Evolutionary conservation across 2,888 invertebrate species (phyloP), one percentile per base, ranked within the genome.

Genomic region (Baronia brevicornis): DNA sequence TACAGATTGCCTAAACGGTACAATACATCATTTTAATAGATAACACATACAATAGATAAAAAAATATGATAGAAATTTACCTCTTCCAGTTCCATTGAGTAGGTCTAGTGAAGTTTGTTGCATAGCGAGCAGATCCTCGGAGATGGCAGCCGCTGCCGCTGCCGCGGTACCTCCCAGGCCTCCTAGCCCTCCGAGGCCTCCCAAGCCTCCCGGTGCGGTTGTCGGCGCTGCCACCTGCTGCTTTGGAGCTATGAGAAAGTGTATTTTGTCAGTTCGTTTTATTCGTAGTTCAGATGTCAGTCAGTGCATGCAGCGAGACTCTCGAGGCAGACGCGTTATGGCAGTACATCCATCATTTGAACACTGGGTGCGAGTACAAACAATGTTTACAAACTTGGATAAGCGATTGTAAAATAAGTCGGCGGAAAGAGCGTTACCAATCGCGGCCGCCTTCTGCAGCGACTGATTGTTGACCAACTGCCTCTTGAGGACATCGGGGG

Each of bases 91-190:
- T 0, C 75, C 75, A n/a, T 67, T 72, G 21, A 78, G 54, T 1
- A 78, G 38, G 21, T 68, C 67, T 0, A 78, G 48, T 0, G 73
- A 68, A 0, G 67, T 69, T 40, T 74, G 73, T 7, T 75, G 71
- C 65, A 77, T 66, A 0, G 67, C 60, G 36, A 60, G 67, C 21
- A 75, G 44, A 4, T 52, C 63, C 28, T 73, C 70, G 1, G 59
- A 58, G 0, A 37, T 13, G 5, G 31, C 37, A 17, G 28, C 17
- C 3, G 25, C 25, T 6, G 21, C 22, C 8, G 17, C 28, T 15
- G 5, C 7, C 3, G n/a, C 12, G 11, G 7, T 5, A 34, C n/a
- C 20, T 17, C 43, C 37, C 2, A 44, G 28, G 4, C 43, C 48
- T 0, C 44, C 50, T 0, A 52, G 45, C 0, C 55, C 55, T 2